phyloP scores from a whole-genome alignment of 2,113 vertebrate genomes.

The Arenaria interpres region DNA sequence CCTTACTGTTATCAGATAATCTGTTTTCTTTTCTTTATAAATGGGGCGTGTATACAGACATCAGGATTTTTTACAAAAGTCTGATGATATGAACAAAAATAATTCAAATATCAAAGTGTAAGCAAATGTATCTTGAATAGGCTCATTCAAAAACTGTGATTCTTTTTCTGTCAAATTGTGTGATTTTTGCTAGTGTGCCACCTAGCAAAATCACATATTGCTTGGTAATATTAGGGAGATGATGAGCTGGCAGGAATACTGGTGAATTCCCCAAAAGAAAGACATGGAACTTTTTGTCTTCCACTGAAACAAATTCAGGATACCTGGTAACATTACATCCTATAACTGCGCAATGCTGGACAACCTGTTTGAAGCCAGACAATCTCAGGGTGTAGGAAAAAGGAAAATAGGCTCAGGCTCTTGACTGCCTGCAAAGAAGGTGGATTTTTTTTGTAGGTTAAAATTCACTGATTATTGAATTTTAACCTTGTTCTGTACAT shows the following conservation, averaged over 20 bases:
- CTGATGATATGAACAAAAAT: not conserved
- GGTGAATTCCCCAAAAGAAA: not conserved
- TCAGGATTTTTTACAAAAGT: not conserved
- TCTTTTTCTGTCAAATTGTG: not conserved
- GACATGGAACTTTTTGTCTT: not conserved
- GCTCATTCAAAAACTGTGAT: not conserved
- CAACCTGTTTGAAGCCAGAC: not conserved
- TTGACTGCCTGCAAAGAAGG: not conserved
- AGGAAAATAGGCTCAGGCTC: not conserved
- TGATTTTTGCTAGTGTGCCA: not conserved
- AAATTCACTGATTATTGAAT: not conserved
- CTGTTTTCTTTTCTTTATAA: not conserved
- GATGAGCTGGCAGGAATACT: not conserved
- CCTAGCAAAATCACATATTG: not conserved
- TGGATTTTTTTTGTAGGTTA: not conserved
- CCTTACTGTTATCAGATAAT: not conserved
- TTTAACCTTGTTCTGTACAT: not conserved
- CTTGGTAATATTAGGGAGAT: not conserved
- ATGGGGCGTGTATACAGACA: not conserved
- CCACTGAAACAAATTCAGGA: not conserved
- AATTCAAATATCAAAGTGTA: not conserved
- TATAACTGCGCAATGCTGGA: not conserved
- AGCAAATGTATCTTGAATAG: not conserved
- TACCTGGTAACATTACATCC: not conserved
- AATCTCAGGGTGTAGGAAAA: not conserved